Conservation (phyloP, 2,888 invertebrate species). For the Tridacna gigas region DNA sequence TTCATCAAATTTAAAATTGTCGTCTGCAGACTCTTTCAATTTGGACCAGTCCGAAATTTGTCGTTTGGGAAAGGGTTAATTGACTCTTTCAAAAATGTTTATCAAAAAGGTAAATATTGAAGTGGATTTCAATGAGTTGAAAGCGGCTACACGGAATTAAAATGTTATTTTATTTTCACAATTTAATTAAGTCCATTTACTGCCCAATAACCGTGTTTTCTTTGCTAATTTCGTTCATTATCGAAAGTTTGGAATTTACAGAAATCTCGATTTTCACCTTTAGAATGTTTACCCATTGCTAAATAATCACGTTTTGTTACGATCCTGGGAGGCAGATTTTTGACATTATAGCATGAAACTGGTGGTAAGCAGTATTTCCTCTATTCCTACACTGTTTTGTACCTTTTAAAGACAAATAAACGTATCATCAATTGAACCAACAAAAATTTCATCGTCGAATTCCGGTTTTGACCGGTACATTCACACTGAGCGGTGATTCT, state of each 20-base stretch:
- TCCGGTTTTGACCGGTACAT: no score
- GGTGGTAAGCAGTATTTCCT: no score
- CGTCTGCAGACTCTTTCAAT: background rate
- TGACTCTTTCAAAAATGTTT: slow-evolving; percentile 5
- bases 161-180: slow-evolving; percentile 26
- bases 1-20: background rate
- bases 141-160: slow-evolving; percentile 7
- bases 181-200: slow-evolving; percentile 13
- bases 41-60: background rate
- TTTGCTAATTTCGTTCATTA: slow-evolving; percentile 5
- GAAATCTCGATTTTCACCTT: no score
- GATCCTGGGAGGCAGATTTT: no score
- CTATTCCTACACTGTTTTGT: no score
- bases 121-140: slow-evolving; percentile 6
- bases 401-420: no score
- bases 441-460: no score
- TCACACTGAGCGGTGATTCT: no score
- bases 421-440: no score
- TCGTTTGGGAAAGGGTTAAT: background rate
- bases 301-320: no score
- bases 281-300: no score
- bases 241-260: background rate
- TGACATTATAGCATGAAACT: no score
- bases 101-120: slow-evolving; percentile 1
- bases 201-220: background rate